phyloP scores from a whole-genome alignment of 64 coral and sea anemone species.

The Porites australiensis region DNA sequence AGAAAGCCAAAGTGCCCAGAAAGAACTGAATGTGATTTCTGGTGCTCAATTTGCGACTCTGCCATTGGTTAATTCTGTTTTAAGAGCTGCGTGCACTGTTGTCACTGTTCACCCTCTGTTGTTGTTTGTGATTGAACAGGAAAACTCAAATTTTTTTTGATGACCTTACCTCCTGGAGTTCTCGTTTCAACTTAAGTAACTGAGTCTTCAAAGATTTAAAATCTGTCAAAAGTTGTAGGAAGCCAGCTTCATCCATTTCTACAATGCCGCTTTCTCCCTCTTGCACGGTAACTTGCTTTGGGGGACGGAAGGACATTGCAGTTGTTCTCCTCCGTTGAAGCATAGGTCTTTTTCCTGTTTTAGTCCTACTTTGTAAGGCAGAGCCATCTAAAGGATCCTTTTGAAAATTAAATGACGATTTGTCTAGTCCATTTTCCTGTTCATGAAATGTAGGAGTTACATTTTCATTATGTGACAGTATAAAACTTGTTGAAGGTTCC shows the following conservation, averaged over 20 bases:
- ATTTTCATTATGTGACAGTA: not conserved
- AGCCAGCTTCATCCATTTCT: slow-evolving; percentile 86
- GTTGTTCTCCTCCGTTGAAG: slow-evolving; percentile 65
- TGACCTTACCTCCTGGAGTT: slow-evolving; percentile 83
- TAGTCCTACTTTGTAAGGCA: not conserved
- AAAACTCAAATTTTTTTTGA: not conserved
- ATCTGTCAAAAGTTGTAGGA: slow-evolving; percentile 82
- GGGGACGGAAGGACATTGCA: slow-evolving; percentile 76
- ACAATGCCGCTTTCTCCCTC: slow-evolving; percentile 74
- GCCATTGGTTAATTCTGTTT: no score
- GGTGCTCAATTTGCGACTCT: no score
- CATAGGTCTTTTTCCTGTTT: slow-evolving; percentile 14
- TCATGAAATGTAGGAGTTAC: not conserved
- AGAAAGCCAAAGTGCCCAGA: no score
- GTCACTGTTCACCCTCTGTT: no score
- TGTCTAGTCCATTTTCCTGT: slow-evolving; percentile 19
- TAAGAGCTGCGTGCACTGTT: no score
- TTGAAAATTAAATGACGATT: slow-evolving; percentile 55
- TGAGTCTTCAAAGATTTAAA: slow-evolving; percentile 86
- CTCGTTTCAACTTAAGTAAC: slow-evolving; percentile 91
- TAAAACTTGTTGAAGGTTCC: slow-evolving; percentile 25
- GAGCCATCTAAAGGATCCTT: slow-evolving; percentile 47
- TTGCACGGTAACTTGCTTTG: slow-evolving; percentile 59
- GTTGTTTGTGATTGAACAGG: no score
- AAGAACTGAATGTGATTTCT: no score